Base-by-base conservation (phyloP, 1,140 invertebrate species). In the Tetragnatha versicolor region DNA sequence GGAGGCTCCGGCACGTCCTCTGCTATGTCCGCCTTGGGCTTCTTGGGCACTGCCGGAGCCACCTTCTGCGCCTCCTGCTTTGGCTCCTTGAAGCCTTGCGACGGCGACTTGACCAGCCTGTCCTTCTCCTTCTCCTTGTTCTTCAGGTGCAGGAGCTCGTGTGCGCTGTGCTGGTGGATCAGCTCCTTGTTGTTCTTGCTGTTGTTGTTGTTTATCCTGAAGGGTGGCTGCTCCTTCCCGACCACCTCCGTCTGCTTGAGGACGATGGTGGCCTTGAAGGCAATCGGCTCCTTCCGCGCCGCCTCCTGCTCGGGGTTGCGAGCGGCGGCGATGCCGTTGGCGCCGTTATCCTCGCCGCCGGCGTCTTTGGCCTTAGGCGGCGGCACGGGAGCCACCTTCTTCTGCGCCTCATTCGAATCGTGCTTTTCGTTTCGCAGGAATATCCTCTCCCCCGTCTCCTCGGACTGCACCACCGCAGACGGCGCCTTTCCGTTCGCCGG, bases 141-240 rank as follows among this genome's bases (percentile, higher is more conserved):
- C n/a, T 78, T 78, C 10, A 68, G 22, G 14, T 78, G 47, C 10
- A 58, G 7, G 14, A 78, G 47, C 22, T 78, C 75, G 9, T 78
- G 61, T 17, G 75, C 75, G 47, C 75, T 78, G 20, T 78, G 75
- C n/a, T 78, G 75, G 35, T 78, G 75, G 37, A 68, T 60, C 22
- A 78, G 53, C 45, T 78, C 75, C 51, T 78, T 78, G 22, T 78
- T 78, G n/a, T 76, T 76, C n/a, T n/a, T n/a, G n/a, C n/a, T n/a
- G n/a, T n/a, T n/a, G n/a, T n/a, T n/a, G n/a, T n/a, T n/a, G n/a
- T n/a, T n/a, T 17, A 76, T 66, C 58, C 75, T 55, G 58, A 68
- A 68, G 39, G 47, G 61, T 22, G 51, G 45, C 27, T 77, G 60
- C 10, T 73, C 69, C 47, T 73, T 73, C 22, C 17, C 27, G 20